Conservation (phyloP, 2,888 invertebrate genomes). For the Pharmacophagus antenor region DNA sequence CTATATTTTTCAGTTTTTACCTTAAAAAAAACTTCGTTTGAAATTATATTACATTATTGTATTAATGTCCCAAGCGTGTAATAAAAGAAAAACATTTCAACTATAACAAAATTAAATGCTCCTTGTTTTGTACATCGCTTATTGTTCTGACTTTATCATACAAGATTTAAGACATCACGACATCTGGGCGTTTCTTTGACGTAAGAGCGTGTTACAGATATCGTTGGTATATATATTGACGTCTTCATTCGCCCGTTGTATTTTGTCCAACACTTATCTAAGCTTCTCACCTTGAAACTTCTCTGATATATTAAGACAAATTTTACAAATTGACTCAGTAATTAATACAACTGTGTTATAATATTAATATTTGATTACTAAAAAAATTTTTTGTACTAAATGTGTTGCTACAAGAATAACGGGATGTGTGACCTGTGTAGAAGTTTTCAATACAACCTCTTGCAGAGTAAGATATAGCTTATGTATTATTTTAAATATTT, state of each 20-base stretch:
- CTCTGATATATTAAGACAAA: constrained; percentile 56
- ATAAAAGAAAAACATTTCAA: constrained; percentile 26
- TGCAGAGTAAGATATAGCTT: constrained; percentile 64
- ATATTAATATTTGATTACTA: constrained; percentile 29
- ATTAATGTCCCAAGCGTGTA: too few species aligned
- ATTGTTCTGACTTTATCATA: constrained; percentile 65
- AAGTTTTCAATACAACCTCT: constrained; percentile 66
- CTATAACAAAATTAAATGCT: constrained; percentile 41
- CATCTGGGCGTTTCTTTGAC: constrained; percentile 78
- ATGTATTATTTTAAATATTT: background rate
- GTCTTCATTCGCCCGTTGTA: constrained; percentile 64
- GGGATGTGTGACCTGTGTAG: constrained; percentile 75
- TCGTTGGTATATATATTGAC: constrained; percentile 75
- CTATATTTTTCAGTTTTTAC: too few species aligned
- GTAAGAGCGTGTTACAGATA: constrained; percentile 74
- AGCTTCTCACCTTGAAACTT: constrained; percentile 76
- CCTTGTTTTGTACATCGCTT: constrained; percentile 51
- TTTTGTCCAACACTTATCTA: constrained; percentile 75
- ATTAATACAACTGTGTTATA: constrained; percentile 37
- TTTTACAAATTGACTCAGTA: constrained; percentile 49
- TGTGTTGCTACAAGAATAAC: constrained; percentile 74
- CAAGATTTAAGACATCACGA: constrained; percentile 69
- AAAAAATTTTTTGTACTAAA: constrained; percentile 44
- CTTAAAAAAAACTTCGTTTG: too few species aligned
- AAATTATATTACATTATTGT: too few species aligned